phyloP scores from a whole-genome alignment of 2,888 invertebrate genomes.

The Tetragnatha montana region DNA sequence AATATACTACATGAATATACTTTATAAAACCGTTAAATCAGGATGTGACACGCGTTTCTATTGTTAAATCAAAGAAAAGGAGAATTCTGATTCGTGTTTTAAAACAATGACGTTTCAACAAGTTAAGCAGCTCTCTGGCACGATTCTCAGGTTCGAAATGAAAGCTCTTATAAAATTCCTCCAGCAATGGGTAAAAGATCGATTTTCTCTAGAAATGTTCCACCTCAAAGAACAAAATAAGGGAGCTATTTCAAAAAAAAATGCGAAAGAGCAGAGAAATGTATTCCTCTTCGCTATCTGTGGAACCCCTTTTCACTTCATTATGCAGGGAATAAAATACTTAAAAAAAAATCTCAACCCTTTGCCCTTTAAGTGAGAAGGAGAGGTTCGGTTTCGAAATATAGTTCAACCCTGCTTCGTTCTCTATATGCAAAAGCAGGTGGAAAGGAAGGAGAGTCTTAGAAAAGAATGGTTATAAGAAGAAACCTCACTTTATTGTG shows the following conservation, averaged over 20 bases:
- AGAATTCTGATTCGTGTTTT: too few species aligned
- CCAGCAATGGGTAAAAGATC: background rate
- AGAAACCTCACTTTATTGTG: slow-evolving; percentile 4
- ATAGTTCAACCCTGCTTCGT: slow-evolving; percentile 32
- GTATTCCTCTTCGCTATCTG: slow-evolving; percentile 30
- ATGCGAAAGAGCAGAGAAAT: slow-evolving; percentile 28
- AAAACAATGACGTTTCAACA: too few species aligned
- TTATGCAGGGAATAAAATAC: slow-evolving; percentile 2
- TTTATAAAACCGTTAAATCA: too few species aligned
- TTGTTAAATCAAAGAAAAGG: too few species aligned
- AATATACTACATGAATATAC: too few species aligned
- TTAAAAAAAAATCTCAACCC: slow-evolving; percentile 3
- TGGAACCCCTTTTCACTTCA: slow-evolving; percentile 23
- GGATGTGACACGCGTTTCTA: too few species aligned
- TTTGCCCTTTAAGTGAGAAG: slow-evolving; percentile 12
- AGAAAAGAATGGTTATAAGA: background rate
- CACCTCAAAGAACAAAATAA: slow-evolving; percentile 16
- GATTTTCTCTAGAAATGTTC: slow-evolving; percentile 35
- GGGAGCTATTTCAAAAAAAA: slow-evolving; percentile 18
- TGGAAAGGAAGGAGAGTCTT: background rate
- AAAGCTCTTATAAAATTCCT: too few species aligned
- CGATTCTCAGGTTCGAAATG: too few species aligned
- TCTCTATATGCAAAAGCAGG: slow-evolving; percentile 28
- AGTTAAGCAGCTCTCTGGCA: too few species aligned
- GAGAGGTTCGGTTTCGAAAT: slow-evolving; percentile 14